Conservation (phyloP, 2,888 invertebrate species). For the Ferrisia virgata region DNA sequence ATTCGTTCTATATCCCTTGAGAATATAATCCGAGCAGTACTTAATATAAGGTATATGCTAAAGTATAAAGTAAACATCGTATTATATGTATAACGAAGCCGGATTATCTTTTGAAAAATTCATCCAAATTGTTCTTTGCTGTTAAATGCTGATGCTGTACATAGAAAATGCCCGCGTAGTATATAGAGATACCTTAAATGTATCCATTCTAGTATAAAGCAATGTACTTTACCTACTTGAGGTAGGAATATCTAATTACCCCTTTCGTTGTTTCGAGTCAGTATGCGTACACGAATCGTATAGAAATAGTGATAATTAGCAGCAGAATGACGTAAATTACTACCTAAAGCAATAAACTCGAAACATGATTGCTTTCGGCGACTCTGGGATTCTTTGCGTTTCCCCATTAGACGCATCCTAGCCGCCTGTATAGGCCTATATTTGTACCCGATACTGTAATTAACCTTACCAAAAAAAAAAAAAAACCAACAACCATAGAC, state of each 20-base stretch:
- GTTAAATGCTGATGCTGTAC: too few relatives aligned
- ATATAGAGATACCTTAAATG: too few relatives aligned
- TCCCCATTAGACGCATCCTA: not conserved
- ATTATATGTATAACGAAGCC: not conserved
- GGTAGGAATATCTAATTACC: not conserved
- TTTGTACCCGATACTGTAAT: not conserved
- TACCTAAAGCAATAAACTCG: not conserved
- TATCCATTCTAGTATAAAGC: too few relatives aligned
- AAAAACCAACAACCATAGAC: not conserved
- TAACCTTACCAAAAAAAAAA: not conserved
- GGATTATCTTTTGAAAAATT: not conserved
- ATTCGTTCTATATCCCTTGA: not conserved
- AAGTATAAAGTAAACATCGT: not conserved
- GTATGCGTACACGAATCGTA: not conserved
- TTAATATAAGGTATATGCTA: not conserved
- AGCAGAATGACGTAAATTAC: slow-evolving; percentile 1
- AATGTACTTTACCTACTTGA: too few relatives aligned
- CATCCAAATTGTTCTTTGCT: not conserved
- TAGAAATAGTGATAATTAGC: not conserved
- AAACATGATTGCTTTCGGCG: not conserved
- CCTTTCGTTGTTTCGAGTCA: not conserved
- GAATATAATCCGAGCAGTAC: not conserved
- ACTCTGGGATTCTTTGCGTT: not conserved
- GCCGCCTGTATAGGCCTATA: not conserved
- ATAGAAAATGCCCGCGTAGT: too few relatives aligned